Base-by-base conservation (phyloP, 1,140 invertebrate genomes). In the Ceratitis capitata region DNA sequence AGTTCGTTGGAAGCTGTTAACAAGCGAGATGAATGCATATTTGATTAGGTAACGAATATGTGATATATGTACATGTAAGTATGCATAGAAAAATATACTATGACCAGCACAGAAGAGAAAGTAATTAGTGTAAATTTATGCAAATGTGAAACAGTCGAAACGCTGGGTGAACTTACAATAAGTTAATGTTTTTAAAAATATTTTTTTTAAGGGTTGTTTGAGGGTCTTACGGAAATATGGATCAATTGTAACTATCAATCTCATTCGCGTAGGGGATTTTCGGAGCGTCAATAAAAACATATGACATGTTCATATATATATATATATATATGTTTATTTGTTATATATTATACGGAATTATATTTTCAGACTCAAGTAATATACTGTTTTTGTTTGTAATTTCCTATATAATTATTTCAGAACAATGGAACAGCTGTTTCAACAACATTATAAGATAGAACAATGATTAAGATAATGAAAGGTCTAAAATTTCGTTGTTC, bases 1-100 rank as follows among this genome's bases (percentile, higher is more conserved):
- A 99, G 93, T 94, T 99, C 98, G 94, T 98, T 97, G 83, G 95
- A 95, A 86, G 96, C 98, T 99, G 94, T 86, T 96, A 96, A 83
- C 84, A 85, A 87, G 85, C 64, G 58, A 16, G 88, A n/a, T 53
- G 69, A 51, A 47, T 51, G 29, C 5, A 9, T 23, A n/a, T 84
- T 53, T 16, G n/a, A 35, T 35, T 32, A 39, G 23, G 26, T 23
- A 84, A 61, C 19, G 19, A 19, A 56, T 56, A 53, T 53, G 51
- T 56, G 5, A 56, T 6, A 56, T 56, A 23, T 3, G 4, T 53
- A 53, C 14, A 19, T n/a, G n/a, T 53, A 19, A 53, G n/a, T 19
- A n/a, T 14, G 32, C 32, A 45, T 23, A 45, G 42, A 45, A 45
- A 45, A 26, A n/a, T 42, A 45, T 7, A 16, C 23, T 45, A 26